Evolutionary conservation across 2,888 invertebrate species (phyloP), one percentile per base, ranked within the genome.

Genomic region (Tinea trinotella): DNA sequence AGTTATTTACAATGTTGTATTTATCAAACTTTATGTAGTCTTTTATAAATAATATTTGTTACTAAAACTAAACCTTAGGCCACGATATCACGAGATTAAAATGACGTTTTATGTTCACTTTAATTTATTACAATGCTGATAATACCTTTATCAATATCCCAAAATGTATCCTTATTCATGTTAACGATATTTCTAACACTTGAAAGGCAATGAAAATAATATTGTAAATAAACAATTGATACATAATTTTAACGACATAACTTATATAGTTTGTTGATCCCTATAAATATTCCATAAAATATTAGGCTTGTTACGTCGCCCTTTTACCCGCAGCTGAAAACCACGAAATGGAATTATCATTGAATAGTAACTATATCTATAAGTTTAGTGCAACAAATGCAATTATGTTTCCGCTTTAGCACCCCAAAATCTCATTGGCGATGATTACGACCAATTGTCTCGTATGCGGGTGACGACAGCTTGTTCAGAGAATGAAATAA

Each of bases 391-490:
- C 76, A 79, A 81, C 76, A 76, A 74, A 83, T 80, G 78, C 81
- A 83, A 83, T 84, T 84, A 81, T 66, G 65, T 75, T 74, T 71
- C 74, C 53, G 56, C 56, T 57, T 49, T 55, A 46, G 13, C 53
- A 54, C 68, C 79, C 81, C 75, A 68, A 84, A 84, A 85, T 84
- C 80, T 81, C 80, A 75, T 80, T 78, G 78, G 65, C 68, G 78
- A 83, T 84, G 83, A 85, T 84, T 84, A 82, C 81, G 74, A 75
- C 50, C 84, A 85, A 85, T 85, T 85, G 84, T 83, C 69, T 71
- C 19, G 67, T 66, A 84, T 84, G 84, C 84, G 84, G 84, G 81
- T 66, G 80, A 65, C 68, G 75, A 79, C 74, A 73, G 81, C 80
- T 80, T 76, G 84, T 79, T 52, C 80, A 76, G 72, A n/a, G 24